Evolutionary conservation across 2,888 invertebrate species (phyloP), one percentile per base, ranked within the genome.

Genomic region (Sarcophaga caerulescens): DNA sequence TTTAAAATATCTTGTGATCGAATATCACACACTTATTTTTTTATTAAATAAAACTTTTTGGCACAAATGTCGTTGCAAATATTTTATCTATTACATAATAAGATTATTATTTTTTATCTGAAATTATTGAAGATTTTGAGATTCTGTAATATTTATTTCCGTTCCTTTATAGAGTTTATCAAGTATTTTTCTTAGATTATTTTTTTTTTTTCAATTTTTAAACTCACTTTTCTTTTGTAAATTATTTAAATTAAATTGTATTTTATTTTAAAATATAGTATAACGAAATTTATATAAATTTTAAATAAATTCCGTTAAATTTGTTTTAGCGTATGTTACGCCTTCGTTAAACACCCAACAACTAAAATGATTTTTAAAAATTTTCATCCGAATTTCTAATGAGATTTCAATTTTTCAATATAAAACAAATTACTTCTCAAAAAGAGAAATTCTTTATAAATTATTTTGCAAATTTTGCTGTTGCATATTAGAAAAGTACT

Each of bases 291-390:
- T 77, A 75, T 81, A 76, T 81, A 63, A 45, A 57, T 69, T 77
- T 57, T 75, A 21, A 75, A 81, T 45, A 78, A 84, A 86, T 84
- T 84, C 81, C 84, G 84, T 78, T 86, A 47, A 62, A 81, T 70
- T 70, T 52, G 19, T 45, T 65, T 84, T 52, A 81, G 86, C 81
- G 84, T 86, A 84, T 79, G 81, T 65, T 84, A 81, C 86, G 86
- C 84, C 78, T 81, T 84, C 84, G 75, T 84, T 81, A 62, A 84
- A 86, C 81, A 86, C 86, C 86, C 86, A 86, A 86, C 86, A 86
- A 86, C 84, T 86, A 71, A 86, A 86, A 75, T 84, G 74, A 81
- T 84, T 84, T 86, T 11, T n/a, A 70, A 77, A 21, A 65, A 44
- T 52, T 60, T 78, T 60, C n/a, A 57, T 69, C 25, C 66, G 57